Base-by-base conservation (phyloP, 1,140 invertebrate species). In the Drosophila parabipectinata region DNA sequence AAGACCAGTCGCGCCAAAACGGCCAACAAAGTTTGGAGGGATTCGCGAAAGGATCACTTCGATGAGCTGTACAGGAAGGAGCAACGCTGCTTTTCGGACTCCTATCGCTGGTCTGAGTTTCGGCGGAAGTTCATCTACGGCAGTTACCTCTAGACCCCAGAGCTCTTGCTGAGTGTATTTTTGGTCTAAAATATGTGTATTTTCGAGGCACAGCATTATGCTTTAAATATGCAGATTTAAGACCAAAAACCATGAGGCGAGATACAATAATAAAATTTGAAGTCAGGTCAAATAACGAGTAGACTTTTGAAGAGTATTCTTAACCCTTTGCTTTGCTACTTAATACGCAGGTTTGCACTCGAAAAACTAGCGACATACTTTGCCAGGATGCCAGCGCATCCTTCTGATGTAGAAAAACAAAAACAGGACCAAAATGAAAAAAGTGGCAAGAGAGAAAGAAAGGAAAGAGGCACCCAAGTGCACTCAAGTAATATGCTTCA, bases 401-500 rank as follows among this genome's bases (percentile, higher is more conserved):
- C 67, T 69, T 68, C 18, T 9, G 26, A 26, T 34, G 39, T 6
- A n/a, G 4, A 18, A 3, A 55, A 48, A 57, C 5, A 30, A 51
- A 56, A 58, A 53, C 62, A 68, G 56, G 34, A 26, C 12, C 71
- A 44, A 52, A 6, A 62, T 58, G 37, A 71, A 62, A 60, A 47
- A 77, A 77, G 73, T 71, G 58, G 64, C 74, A 71, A 58, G 66
- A 45, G 53, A 28, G 39, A 59, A 62, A 62, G 72, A 52, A 56
- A 51, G 71, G 71, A 55, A 55, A 77, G 63, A 77, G 57, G 32
- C 14, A 21, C 28, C 60, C 71, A 66, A 77, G 74, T 77, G 74
- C 74, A 58, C 74, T 77, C 73, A 77, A 77, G 73, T 77, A 77
- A 77, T 77, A 77, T 77, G 74, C 74, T 77, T 77, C 74, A 77